phyloP scores from a whole-genome alignment of 1,140 invertebrate genomes.

The Bicyclus anynana region DNA sequence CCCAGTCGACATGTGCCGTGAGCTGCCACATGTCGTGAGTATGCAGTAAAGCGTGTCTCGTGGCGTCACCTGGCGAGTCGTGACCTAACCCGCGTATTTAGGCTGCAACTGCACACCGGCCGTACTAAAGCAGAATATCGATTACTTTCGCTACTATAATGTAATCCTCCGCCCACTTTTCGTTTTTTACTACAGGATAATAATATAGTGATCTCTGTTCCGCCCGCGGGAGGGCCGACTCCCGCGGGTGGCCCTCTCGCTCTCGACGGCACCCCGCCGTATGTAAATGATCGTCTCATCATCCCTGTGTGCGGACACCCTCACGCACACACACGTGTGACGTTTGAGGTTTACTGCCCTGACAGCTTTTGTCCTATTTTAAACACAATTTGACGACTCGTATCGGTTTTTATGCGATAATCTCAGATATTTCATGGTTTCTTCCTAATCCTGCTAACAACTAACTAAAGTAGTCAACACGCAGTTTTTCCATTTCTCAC shows the following conservation, averaged over 20 bases:
- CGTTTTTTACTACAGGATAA: constrained; percentile 78
- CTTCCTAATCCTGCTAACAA: too few relatives aligned
- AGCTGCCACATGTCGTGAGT: background rate
- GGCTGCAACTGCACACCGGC: constrained; percentile 66
- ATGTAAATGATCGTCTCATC: constrained; percentile 72
- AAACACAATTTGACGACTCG: constrained; percentile 57
- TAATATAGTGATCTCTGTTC: constrained; percentile 74
- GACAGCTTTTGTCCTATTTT: constrained; percentile 73
- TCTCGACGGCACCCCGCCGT: constrained; percentile 54
- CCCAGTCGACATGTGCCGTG: background rate
- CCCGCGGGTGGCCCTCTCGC: constrained; percentile 61
- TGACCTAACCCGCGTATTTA: constrained; percentile 50
- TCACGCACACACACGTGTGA: constrained; percentile 39
- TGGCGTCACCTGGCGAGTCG: background rate
- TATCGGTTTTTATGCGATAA: background rate
- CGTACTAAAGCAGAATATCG: constrained; percentile 78
- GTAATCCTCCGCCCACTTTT: constrained; percentile 77
- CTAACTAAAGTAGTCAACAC: too few relatives aligned
- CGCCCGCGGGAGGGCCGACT: constrained; percentile 40
- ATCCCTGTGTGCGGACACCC: constrained; percentile 50
- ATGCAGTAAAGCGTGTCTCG: background rate
- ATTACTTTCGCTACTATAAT: constrained; percentile 80
- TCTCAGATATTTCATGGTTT: too few relatives aligned
- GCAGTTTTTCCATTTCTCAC: too few relatives aligned
- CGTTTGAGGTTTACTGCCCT: constrained; percentile 71